phyloP scores from a whole-genome alignment of 2,888 invertebrate genomes.

The Phyto melanocephala region DNA sequence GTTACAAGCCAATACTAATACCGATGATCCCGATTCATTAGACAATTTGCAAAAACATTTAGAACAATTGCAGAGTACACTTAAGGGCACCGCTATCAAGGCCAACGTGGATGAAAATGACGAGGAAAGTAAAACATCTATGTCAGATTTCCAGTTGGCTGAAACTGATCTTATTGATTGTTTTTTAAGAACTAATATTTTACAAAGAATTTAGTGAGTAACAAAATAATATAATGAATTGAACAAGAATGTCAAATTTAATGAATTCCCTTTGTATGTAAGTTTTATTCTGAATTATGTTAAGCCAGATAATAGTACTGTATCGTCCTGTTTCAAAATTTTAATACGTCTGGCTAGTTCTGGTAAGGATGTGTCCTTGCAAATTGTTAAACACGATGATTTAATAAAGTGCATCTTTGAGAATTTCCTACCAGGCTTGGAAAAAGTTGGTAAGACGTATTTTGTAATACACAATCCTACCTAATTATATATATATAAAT shows the following conservation, averaged over 20 bases:
- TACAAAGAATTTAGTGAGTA: constrained; percentile 84
- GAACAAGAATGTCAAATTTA: neutral
- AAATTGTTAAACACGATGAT: constrained; percentile 83
- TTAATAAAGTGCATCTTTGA: constrained; percentile 82
- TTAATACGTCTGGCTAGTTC: constrained; percentile 89
- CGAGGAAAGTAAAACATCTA: constrained; percentile 81
- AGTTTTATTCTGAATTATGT: constrained; percentile 88
- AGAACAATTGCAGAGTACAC: constrained; percentile 73
- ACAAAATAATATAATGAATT: neutral
- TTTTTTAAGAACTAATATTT: constrained; percentile 86
- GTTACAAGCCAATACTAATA: constrained; percentile 62
- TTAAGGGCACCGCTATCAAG: constrained; percentile 66
- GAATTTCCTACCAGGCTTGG: constrained; percentile 80
- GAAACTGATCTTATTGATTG: constrained; percentile 90
- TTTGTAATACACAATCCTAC: neutral
- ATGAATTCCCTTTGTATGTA: neutral
- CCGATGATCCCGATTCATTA: constrained; percentile 76
- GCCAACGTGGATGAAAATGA: constrained; percentile 74
- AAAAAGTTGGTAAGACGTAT: constrained; percentile 68
- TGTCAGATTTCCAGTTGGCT: constrained; percentile 92
- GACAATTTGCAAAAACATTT: constrained; percentile 82
- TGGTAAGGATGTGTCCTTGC: constrained; percentile 83
- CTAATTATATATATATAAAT: too few relatives aligned
- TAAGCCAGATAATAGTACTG: constrained; percentile 85
- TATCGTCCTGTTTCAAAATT: constrained; percentile 88